These are phyloP conservation scores for Darevskia nairensis DNA, from an alignment of 2,797 vertebrate genomes.

Conservation along the genomic window DNA sequence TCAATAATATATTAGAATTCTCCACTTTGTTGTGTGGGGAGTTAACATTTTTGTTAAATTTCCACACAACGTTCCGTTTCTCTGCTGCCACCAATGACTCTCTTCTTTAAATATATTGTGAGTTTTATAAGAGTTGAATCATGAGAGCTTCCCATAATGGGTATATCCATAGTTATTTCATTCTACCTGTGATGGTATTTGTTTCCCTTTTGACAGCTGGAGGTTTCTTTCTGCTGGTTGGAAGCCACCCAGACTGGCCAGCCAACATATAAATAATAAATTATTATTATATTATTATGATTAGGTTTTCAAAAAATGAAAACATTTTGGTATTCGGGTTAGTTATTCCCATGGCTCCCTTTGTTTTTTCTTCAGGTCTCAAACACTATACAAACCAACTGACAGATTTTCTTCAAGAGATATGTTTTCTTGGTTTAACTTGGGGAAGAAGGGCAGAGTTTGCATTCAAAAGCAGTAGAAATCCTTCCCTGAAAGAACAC, in stretches of 20 bases:
- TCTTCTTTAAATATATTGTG: slow-evolving; percentile 35
- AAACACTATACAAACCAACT: not conserved
- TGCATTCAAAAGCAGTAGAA: not conserved
- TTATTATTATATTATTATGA: no score
- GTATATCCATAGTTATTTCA: slow-evolving; percentile 17
- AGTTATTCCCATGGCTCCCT: not conserved
- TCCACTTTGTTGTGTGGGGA: slow-evolving; percentile 27
- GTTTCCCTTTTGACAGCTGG: slow-evolving; percentile 24
- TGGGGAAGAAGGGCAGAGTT: not conserved
- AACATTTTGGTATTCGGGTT: not conserved
- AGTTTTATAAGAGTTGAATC: slow-evolving; percentile 55
- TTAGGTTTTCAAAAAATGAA: not conserved
- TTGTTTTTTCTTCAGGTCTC: not conserved
- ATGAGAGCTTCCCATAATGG: slow-evolving; percentile 37
- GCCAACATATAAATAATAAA: no score
- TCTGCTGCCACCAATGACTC: slow-evolving; percentile 28
- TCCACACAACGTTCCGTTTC: slow-evolving; percentile 50
- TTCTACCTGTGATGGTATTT: slow-evolving; percentile 33
- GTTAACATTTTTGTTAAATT: slow-evolving; percentile 28
- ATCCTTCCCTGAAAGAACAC: not conserved
- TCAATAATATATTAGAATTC: slow-evolving; percentile 51
- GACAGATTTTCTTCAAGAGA: not conserved
- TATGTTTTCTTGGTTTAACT: not conserved
- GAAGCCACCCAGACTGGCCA: no score
- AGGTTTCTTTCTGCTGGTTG: not conserved